Evolutionary conservation across 53 echinoderm and acorn worm genomes (phyloP).

Genomic region (Echinarachnius parma): DNA sequence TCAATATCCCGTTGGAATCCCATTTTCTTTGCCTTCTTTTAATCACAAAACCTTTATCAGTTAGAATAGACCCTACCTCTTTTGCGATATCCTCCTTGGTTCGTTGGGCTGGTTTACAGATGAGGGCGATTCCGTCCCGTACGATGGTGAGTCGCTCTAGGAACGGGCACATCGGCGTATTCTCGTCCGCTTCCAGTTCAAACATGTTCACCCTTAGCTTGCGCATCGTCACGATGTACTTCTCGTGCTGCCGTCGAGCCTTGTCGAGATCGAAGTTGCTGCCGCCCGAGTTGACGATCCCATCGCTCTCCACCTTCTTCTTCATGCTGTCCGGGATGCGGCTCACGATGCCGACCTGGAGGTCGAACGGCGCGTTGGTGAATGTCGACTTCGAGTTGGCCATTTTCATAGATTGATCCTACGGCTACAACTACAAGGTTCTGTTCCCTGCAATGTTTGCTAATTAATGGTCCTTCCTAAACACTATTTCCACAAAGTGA

Average conservation of each 20-base stretch:
- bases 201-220: constrained; percentile 86
- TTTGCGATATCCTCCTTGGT: constrained; percentile 59
- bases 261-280: constrained; percentile 72
- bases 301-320: constrained; percentile 57
- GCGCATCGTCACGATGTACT: constrained; percentile 82
- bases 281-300: constrained; percentile 19
- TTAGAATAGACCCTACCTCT: too few species aligned
- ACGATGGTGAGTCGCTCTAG: constrained; percentile 82
- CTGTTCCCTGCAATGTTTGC: too few species aligned
- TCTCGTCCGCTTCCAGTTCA: constrained; percentile 90
- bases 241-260: constrained; percentile 90
- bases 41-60: too few species aligned
- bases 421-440: too few species aligned
- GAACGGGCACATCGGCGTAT: constrained; percentile 76
- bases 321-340: constrained; percentile 85
- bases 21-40: too few species aligned
- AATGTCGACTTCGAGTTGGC: constrained; percentile 36
- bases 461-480: too few species aligned
- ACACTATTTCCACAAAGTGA: too few species aligned
- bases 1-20: too few species aligned
- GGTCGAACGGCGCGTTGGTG: constrained; percentile 51
- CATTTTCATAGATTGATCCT: too few species aligned
- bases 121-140: constrained; percentile 80
- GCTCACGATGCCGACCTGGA: constrained; percentile 76
- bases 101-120: constrained; percentile 68